A percentile compares a stretch with the other conserved stretches of the same genome.
phyloP scores from a whole-genome alignment of 2,888 invertebrate species.

The Pristionchus exspectatus region DNA sequence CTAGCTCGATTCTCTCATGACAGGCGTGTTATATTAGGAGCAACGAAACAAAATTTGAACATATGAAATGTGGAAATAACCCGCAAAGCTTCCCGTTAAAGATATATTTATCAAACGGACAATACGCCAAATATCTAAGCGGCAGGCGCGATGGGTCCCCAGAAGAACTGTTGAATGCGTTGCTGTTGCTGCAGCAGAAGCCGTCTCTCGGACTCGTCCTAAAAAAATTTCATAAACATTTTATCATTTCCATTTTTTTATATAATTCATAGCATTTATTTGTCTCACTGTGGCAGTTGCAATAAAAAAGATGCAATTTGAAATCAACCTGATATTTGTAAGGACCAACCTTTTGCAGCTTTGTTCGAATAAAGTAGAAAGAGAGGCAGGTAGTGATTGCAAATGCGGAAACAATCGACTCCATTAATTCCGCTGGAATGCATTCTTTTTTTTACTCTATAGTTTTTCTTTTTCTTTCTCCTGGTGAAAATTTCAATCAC shows the following conservation, averaged over 20 bases:
- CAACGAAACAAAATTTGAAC: too few species aligned
- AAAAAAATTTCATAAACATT: not conserved
- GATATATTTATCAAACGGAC: too few species aligned
- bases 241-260: not conserved
- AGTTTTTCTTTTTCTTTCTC: not conserved
- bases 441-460: too few species aligned
- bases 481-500: not conserved
- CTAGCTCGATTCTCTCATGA: too few species aligned
- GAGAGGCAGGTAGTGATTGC: not conserved
- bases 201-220: not conserved
- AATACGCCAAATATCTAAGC: not conserved
- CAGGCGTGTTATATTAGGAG: too few species aligned
- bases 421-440: not conserved
- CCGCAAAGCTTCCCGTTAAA: too few species aligned
- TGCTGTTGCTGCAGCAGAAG: not conserved
- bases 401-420: not conserved
- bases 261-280: not conserved
- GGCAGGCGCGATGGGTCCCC: not conserved
- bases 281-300: not conserved
- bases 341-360: too few species aligned
- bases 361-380: not conserved
- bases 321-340: too few species aligned
- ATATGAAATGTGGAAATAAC: too few species aligned
- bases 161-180: not conserved
- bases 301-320: not conserved